Percentiles rank a stretch among this genome's conserved stretches.
Conservation (phyloP, 1,140 invertebrate genomes). For the Musca vetustissima region DNA sequence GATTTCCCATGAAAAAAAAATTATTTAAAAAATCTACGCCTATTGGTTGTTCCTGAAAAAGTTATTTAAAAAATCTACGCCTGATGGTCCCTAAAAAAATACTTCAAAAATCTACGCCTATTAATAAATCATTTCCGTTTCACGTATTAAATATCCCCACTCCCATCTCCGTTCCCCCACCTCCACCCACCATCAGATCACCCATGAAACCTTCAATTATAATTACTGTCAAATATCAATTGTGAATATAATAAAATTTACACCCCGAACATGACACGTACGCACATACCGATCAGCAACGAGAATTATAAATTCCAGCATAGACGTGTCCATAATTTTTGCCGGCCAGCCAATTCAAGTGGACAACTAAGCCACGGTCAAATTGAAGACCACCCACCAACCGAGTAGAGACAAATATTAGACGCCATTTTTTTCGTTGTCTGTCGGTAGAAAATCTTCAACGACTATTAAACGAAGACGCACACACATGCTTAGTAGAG, state of each 20-base stretch:
- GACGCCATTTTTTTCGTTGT: conserved; percentile 21
- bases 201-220: no score
- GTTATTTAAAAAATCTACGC: no score
- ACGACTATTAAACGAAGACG: neutral
- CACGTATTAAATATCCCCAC: no score
- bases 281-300: neutral
- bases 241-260: conserved; percentile 14
- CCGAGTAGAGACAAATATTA: neutral
- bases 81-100: no score
- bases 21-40: no score
- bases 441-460: conserved; percentile 10
- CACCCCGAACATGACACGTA: neutral
- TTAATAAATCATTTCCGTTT: no score
- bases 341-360: neutral
- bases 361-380: neutral
- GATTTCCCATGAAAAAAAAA: no score
- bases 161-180: no score
- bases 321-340: neutral
- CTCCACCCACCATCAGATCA: no score
- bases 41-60: no score
- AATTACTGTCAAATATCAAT: no score
- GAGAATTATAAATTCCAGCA: neutral
- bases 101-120: no score
- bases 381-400: conserved; percentile 14
- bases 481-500: neutral